Conservation (phyloP, 1,140 invertebrate genomes). For the Chymomyza costata region DNA sequence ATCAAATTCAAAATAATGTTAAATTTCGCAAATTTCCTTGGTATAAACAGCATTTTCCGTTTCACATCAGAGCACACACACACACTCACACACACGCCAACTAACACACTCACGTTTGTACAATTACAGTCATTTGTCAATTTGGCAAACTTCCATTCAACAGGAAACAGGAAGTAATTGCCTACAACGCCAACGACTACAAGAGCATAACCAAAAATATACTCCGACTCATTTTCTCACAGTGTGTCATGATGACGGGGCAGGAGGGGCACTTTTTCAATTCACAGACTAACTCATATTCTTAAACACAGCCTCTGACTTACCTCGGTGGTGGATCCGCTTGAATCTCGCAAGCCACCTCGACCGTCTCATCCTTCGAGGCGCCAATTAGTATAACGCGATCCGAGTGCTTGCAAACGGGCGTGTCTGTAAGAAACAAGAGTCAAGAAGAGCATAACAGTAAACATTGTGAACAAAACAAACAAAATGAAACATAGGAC, state of each 20-base stretch:
- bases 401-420: conserved; percentile 84
- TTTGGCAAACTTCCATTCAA: conserved; percentile 65
- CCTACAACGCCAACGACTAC: conserved; percentile 45
- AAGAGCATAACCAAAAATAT: too few species aligned
- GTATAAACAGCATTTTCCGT: conserved; percentile 61
- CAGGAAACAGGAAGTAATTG: conserved; percentile 69
- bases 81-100: conserved; percentile 13
- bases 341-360: conserved; percentile 90
- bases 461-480: conserved; percentile 1
- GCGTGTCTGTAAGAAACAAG: conserved; percentile 81
- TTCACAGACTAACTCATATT: too few species aligned
- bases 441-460: conserved; percentile 11
- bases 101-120: conserved; percentile 11
- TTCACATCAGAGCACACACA: conserved; percentile 20
- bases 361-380: conserved; percentile 86
- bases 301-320: too few species aligned
- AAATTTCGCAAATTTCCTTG: conserved; percentile 62
- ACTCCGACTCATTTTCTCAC: too few species aligned
- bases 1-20: conserved; percentile 50
- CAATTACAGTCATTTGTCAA: conserved; percentile 68
- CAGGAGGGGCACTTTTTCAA: background rate
- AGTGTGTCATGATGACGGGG: too few species aligned
- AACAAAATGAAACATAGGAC: background rate
- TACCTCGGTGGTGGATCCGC: conserved; percentile 87
- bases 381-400: conserved; percentile 88